Evolutionary conservation across 2,888 invertebrate species (phyloP), one percentile per base, ranked within the genome.

Genomic region (Brachypalpus laphriformis): DNA sequence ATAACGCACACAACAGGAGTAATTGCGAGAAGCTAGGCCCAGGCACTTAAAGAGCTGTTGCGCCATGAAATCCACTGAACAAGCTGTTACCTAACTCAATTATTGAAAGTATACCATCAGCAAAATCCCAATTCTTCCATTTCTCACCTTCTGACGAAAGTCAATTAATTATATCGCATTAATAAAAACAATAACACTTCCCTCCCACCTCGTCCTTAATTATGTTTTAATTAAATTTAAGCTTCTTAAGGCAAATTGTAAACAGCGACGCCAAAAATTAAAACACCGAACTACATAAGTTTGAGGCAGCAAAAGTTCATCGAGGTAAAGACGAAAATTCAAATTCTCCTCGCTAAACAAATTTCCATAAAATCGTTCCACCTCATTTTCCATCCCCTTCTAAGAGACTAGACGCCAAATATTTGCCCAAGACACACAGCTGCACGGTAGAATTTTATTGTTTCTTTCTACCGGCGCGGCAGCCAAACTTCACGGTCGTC

Each of bases 171-270:
- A 75, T 54, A 54, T 59, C 57, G 22, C 16, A 80, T 56, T 40
- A 75, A 68, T 22, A 28, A 80, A 22, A 71, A 65, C 68, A 75
- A 51, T 20, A 42, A 42, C 31, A 47, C 28, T 11, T n/a, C 16
- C 20, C 31, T 6, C 11, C 31, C 22, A 47, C 20, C 16, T 20
- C 11, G 2, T 18, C 11, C 16, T 34, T 54, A 76, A 81, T 61
- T 28, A 65, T 76, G 81, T 65, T 80, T 81, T 85, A 85, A 85
- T 85, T 85, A 85, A 85, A 61, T 81, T 81, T 81, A 85, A 85
- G 66, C 81, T 71, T 42, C 85, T 71, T 66, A 40, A 31, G 75
- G 81, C 70, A 85, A 85, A 85, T 81, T 81, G 81, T 75, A 85
- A 85, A 76, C 81, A 85, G 65, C 85, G 85, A 75, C 75, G 80